Base-by-base conservation (phyloP, 1,140 invertebrate species). In the Octopus bimaculoides region DNA sequence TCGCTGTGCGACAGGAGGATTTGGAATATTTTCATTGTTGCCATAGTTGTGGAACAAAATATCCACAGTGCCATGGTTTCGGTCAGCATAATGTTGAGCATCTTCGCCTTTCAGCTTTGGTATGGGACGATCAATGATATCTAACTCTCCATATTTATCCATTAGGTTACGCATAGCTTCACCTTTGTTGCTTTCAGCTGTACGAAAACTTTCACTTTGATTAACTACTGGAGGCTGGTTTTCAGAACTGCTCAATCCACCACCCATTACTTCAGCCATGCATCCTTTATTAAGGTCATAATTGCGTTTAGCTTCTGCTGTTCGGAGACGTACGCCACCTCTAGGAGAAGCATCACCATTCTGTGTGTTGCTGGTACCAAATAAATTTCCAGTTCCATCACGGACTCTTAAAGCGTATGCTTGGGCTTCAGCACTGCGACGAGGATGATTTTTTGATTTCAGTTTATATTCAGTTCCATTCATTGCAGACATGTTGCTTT, bases 111-210 rank as follows among this genome's bases (percentile, higher is more conserved):
- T 85, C 17, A 88, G 84, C 75, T 87, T 87, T 77, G 81, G 83
- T 17, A 71, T 77, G 3, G 82, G 83, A 66, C 73, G 76, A 20
- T 78, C 77, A 5, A 26, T 41, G 56, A 83, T 79, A 66, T 55
- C 76, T 52, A 88, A 73, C 54, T 87, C 84, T 20, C 88, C 88
- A 80, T 89, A 87, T 80, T 87, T 87, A 7, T 84, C 85, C 17
- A 89, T 82, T n/a, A 89, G 82, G 71, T 85, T 83, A 54, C 81
- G 87, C 84, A 88, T 88, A n/a, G 82, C 85, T 52, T 78, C 84
- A 14, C 88, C 88, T 83, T 86, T 86, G 74, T 84, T 86, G 14
- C 78, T 81, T 61, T 86, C 80, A 5, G 86, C 87, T 52, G 82
- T 87, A n/a, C 83, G 84, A 12, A 79, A 75, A 53, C 83, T 86